These are phyloP conservation scores for Calliopsis andreniformis DNA, from an alignment of 1,140 invertebrate species.

Conservation along the genomic window DNA sequence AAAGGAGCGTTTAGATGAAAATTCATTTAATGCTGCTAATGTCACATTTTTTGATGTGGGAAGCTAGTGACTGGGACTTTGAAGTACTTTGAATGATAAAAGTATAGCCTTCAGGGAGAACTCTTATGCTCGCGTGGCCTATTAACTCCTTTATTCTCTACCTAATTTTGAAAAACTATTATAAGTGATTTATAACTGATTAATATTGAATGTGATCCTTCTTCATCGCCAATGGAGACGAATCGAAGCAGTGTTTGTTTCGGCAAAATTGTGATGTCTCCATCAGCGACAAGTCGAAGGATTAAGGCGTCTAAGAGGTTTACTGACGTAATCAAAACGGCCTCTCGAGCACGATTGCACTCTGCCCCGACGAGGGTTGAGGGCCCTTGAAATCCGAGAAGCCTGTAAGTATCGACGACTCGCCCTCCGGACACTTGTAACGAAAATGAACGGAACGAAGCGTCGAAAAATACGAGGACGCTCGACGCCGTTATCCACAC, in stretches of 20 bases:
- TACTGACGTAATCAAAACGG: constrained; percentile 56
- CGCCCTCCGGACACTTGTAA: not conserved
- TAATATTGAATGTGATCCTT: too few species aligned
- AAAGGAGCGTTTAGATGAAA: too few species aligned
- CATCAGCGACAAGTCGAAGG: constrained; percentile 16
- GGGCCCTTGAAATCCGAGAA: constrained; percentile 45
- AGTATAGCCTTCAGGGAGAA: too few species aligned
- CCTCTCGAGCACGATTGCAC: constrained; percentile 50
- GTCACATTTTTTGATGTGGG: too few species aligned
- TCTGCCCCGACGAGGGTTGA: constrained; percentile 33
- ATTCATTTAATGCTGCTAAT: too few species aligned
- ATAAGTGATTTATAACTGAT: too few species aligned
- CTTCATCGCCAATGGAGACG: not conserved
- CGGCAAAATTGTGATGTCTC: not conserved
- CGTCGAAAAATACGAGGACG: not conserved
- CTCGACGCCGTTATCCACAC: too few species aligned
- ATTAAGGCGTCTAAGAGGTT: constrained; percentile 57
- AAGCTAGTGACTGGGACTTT: too few species aligned
- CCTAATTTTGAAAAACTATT: too few species aligned
- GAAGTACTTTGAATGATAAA: too few species aligned
- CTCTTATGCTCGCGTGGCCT: too few species aligned
- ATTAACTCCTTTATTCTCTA: too few species aligned
- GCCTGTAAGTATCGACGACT: constrained; percentile 21
- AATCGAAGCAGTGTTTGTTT: not conserved
- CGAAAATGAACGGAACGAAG: not conserved